phyloP scores from a whole-genome alignment of 2,113 vertebrate species.

The Microcebus jonahi region DNA sequence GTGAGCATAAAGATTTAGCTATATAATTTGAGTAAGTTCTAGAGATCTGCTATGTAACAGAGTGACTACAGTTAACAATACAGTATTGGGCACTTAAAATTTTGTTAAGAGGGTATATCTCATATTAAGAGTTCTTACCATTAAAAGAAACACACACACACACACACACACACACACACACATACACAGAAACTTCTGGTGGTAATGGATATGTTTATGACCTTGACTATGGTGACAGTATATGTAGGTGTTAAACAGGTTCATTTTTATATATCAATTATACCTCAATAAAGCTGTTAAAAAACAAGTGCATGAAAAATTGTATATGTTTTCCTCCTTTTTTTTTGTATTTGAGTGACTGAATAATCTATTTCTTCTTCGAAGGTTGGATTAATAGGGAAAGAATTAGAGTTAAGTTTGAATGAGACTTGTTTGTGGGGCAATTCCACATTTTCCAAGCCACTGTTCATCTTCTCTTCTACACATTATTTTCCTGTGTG shows the following conservation, averaged over 20 bases:
- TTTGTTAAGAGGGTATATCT: background rate
- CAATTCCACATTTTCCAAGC: background rate
- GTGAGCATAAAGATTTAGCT: background rate
- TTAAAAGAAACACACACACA: background rate
- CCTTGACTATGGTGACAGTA: background rate
- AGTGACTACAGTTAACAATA: background rate
- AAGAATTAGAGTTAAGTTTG: background rate
- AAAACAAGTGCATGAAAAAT: background rate
- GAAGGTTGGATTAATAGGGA: background rate
- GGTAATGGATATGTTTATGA: background rate
- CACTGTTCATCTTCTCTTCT: background rate
- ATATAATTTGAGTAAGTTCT: background rate
- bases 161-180: background rate
- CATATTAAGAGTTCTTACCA: background rate
- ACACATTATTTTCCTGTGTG: background rate
- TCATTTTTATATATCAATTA: background rate
- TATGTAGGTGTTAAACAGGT: background rate
- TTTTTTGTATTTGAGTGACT: background rate
- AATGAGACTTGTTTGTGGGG: background rate
- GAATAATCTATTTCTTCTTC: background rate
- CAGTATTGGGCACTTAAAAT: background rate
- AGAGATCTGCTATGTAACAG: background rate
- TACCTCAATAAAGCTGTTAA: background rate
- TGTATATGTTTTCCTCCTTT: background rate
- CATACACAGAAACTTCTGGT: background rate